Conservation (phyloP, 2,888 invertebrate species). For the Folsomia candida region DNA sequence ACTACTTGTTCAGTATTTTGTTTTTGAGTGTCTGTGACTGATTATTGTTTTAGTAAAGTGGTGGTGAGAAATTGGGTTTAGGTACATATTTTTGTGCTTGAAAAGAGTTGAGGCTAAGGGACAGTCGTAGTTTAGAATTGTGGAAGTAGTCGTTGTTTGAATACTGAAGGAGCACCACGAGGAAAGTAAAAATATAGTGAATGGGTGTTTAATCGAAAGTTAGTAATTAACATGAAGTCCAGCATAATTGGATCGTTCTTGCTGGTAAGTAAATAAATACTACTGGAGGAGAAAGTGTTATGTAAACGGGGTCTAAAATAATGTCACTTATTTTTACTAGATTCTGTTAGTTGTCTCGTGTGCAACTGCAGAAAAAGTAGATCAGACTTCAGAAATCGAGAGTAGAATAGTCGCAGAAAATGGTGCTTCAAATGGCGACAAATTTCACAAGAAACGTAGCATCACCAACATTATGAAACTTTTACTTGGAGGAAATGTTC, state of each 20-base stretch:
- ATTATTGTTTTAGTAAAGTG: too few species aligned
- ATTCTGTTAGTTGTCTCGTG: slow-evolving; percentile 37
- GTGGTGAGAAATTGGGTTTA: too few species aligned
- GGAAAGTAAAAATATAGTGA: too few species aligned
- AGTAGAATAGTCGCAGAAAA: not conserved
- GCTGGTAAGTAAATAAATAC: not conserved
- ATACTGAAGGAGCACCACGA: too few species aligned
- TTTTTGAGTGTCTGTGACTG: too few species aligned
- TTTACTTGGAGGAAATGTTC: slow-evolving; percentile 50
- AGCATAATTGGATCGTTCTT: not conserved
- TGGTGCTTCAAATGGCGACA: slow-evolving; percentile 3
- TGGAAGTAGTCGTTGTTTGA: too few species aligned
- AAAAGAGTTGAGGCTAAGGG: too few species aligned
- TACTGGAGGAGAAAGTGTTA: not conserved
- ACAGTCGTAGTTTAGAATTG: too few species aligned
- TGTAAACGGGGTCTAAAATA: not conserved
- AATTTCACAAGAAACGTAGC: slow-evolving; percentile 40
- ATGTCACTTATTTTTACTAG: slow-evolving; percentile 2
- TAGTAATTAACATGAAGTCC: not conserved
- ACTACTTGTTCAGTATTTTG: slow-evolving; percentile 38
- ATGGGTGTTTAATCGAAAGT: too few species aligned
- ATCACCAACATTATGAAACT: slow-evolving; percentile 48
- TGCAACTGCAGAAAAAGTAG: slow-evolving; percentile 36
- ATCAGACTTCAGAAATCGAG: slow-evolving; percentile 17
- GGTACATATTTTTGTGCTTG: too few species aligned